These are phyloP conservation scores for Anodontia alba DNA, from an alignment of 2,888 invertebrate species.

Conservation along the genomic window DNA sequence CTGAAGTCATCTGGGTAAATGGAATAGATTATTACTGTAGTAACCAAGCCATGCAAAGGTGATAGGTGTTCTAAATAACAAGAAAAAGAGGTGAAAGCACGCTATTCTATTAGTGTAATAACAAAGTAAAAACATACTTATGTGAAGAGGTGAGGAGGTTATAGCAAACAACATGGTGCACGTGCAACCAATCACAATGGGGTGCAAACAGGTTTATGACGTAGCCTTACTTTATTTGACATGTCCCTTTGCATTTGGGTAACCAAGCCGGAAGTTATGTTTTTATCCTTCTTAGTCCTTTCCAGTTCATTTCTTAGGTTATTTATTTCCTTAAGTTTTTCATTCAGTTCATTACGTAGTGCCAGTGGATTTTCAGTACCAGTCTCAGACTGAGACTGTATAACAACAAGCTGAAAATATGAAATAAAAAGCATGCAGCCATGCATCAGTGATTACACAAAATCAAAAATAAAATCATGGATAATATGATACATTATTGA, in stretches of 20 bases:
- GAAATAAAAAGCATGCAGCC: constrained; percentile 1
- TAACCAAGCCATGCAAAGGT: constrained; percentile 7
- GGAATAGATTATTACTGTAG: no score
- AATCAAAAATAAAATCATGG: background rate
- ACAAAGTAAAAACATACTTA: no score
- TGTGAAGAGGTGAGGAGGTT: background rate
- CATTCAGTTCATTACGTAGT: constrained; percentile 71
- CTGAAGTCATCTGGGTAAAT: no score
- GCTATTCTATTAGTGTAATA: no score
- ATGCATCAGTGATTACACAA: background rate
- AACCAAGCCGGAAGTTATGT: constrained; percentile 83
- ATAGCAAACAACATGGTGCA: constrained; percentile 16
- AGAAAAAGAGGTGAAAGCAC: no score
- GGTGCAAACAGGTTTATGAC: background rate
- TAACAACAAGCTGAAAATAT: constrained; percentile 51
- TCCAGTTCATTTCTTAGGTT: constrained; percentile 81
- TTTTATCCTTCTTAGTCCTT: constrained; percentile 83
- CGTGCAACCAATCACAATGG: background rate
- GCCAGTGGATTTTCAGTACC: constrained; percentile 51
- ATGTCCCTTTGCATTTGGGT: constrained; percentile 84
- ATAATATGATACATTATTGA: no score
- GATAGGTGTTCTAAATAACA: no score
- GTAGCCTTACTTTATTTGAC: constrained; percentile 81
- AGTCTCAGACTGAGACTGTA: constrained; percentile 52
- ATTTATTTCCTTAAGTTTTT: constrained; percentile 78